These are phyloP conservation scores for Origma solitaria DNA, from an alignment of 2,113 vertebrate species.

Conservation along the genomic window DNA sequence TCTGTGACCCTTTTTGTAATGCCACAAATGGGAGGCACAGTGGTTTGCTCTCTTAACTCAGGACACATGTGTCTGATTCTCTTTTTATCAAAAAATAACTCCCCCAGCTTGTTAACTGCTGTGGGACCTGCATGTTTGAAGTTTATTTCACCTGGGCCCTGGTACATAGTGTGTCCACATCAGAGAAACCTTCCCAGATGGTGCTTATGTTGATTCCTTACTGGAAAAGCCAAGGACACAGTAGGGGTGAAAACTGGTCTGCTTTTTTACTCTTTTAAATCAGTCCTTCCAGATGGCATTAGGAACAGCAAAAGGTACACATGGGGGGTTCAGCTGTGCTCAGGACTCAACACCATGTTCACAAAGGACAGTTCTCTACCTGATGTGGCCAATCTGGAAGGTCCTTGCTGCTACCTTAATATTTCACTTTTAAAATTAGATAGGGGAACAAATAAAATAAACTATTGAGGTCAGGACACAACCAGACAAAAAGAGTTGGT, in stretches of 20 bases:
- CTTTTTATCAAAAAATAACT: neutral
- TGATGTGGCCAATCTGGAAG: neutral
- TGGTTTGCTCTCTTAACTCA: neutral
- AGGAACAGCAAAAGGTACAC: neutral
- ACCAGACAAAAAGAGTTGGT: neutral
- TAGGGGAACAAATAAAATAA: neutral
- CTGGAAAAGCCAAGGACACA: neutral
- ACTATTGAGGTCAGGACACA: neutral
- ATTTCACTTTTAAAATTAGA: neutral
- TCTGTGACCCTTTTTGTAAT: neutral
- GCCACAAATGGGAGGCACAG: neutral
- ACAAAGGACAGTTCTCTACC: neutral
- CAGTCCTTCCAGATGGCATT: neutral
- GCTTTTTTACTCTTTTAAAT: neutral
- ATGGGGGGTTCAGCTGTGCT: neutral
- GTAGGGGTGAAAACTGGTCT: neutral
- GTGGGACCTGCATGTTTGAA: neutral
- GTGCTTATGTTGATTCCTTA: neutral
- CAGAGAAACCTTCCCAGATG: slow-evolving; percentile 23
- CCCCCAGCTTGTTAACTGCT: neutral
- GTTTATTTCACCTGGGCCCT: neutral
- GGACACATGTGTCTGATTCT: neutral
- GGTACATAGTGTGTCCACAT: neutral
- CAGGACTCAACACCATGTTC: neutral
- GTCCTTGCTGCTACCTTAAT: neutral